Conservation (phyloP, 2,888 invertebrate species). For the Drosophila colorata region DNA sequence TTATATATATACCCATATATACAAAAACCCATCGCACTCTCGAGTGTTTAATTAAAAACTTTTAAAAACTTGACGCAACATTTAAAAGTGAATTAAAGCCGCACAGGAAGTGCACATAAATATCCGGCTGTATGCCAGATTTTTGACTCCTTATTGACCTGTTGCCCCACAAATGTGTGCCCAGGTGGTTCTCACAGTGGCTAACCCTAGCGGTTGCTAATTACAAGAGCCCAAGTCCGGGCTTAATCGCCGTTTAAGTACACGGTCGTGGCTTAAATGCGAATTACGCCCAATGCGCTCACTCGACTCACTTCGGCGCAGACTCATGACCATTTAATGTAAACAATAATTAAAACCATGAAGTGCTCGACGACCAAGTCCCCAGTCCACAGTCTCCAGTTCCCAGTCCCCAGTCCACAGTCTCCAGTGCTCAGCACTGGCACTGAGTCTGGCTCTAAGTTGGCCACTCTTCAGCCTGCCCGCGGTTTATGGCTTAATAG, state of each 20-base stretch:
- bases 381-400: constrained; percentile 17
- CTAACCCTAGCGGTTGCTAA: constrained; percentile 48
- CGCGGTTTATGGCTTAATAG: constrained; percentile 71
- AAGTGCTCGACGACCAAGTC: constrained; percentile 34
- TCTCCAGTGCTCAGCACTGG: background rate
- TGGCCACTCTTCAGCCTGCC: constrained; percentile 27
- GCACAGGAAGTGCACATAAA: constrained; percentile 61
- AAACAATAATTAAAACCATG: constrained; percentile 79
- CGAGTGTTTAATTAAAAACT: constrained; percentile 74
- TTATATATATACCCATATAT: constrained; percentile 1
- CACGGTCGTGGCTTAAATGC: constrained; percentile 74
- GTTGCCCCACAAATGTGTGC: constrained; percentile 67
- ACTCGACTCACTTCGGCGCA: constrained; percentile 33
- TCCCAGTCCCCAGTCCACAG: constrained; percentile 4
- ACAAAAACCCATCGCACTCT: constrained; percentile 4
- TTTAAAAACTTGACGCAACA: constrained; percentile 47
- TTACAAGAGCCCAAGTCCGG: constrained; percentile 41
- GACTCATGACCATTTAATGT: constrained; percentile 81
- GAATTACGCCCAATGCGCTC: constrained; percentile 79
- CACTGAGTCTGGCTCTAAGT: constrained; percentile 17
- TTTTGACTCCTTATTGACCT: constrained; percentile 57
- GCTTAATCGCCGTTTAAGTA: constrained; percentile 81
- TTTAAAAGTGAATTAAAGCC: constrained; percentile 73
- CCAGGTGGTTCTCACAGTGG: constrained; percentile 66
- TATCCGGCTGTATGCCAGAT: constrained; percentile 19